Conservation (phyloP, 2,888 invertebrate species). For the Luperina nickerlii region DNA sequence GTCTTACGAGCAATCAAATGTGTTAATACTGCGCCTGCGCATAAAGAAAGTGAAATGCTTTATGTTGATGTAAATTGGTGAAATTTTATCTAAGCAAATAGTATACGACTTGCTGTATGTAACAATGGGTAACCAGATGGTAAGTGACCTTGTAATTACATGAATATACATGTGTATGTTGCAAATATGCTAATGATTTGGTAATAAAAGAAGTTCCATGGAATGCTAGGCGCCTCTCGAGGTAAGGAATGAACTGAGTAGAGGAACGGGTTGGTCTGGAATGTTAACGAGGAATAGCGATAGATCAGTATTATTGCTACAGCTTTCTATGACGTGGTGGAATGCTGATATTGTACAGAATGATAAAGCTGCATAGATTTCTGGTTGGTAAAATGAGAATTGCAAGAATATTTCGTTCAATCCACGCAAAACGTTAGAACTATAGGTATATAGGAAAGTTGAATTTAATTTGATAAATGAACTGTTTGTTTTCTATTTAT, state of each 20-base stretch:
- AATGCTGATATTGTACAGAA: constrained; percentile 39
- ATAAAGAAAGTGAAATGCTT: constrained; percentile 74
- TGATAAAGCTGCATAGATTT: constrained; percentile 23
- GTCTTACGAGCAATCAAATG: constrained; percentile 63
- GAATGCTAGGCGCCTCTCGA: constrained; percentile 21
- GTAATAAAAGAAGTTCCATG: constrained; percentile 23
- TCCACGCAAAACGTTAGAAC: background rate
- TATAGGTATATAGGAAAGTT: too few relatives aligned
- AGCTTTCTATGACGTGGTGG: constrained; percentile 53
- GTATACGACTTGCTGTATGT: constrained; percentile 64
- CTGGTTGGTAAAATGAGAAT: constrained; percentile 3
- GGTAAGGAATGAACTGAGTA: constrained; percentile 27
- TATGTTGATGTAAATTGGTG: constrained; percentile 73
- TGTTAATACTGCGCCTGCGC: constrained; percentile 67
- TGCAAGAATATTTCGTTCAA: constrained; percentile 4
- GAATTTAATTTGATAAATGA: too few relatives aligned
- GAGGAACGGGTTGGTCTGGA: constrained; percentile 44
- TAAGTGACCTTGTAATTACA: constrained; percentile 57
- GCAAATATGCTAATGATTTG: constrained; percentile 36
- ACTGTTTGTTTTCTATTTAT: too few relatives aligned
- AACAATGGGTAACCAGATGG: constrained; percentile 54
- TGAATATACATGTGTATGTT: constrained; percentile 40
- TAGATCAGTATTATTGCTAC: constrained; percentile 45
- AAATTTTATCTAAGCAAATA: constrained; percentile 69
- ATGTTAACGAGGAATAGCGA: constrained; percentile 35